phyloP scores from a whole-genome alignment of 64 coral and sea anemone genomes.

The Dendrophyllia cribrosa region DNA sequence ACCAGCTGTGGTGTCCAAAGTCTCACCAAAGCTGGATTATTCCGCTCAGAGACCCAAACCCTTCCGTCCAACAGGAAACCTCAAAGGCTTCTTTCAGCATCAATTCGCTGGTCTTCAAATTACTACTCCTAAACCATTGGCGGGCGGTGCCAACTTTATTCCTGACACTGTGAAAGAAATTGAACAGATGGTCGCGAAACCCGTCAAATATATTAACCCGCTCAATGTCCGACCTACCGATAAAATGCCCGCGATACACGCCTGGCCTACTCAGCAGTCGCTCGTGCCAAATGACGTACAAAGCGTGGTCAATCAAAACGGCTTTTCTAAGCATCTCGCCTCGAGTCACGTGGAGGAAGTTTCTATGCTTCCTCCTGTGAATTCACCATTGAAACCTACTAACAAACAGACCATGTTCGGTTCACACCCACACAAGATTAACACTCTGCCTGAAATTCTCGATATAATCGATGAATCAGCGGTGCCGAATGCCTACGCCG shows the following conservation, averaged over 20 bases:
- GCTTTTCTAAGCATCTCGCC: constrained; percentile 50
- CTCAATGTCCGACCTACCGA: neutral
- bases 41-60: constrained; percentile 30
- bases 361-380: constrained; percentile 23
- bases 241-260: constrained; percentile 18
- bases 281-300: constrained; percentile 17
- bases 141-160: neutral
- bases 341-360: constrained; percentile 64
- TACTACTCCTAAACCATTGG: neutral
- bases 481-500: constrained; percentile 38
- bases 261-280: constrained; percentile 25
- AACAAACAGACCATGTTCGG: constrained; percentile 21
- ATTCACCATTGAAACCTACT: constrained; percentile 11
- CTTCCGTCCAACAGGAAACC: constrained; percentile 13
- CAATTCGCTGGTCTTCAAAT: neutral
- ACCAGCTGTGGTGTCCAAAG: neutral
- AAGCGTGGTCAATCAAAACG: neutral
- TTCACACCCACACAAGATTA: constrained; percentile 25
- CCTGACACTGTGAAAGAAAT: constrained; percentile 38
- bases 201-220: constrained; percentile 36
- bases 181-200: neutral
- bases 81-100: constrained; percentile 50
- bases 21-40: constrained; percentile 33
- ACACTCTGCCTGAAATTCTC: constrained; percentile 82
- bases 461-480: constrained; percentile 94